These are phyloP conservation scores for Hypomecis punctinalis DNA, from an alignment of 2,888 invertebrate genomes.

Conservation along the genomic window DNA sequence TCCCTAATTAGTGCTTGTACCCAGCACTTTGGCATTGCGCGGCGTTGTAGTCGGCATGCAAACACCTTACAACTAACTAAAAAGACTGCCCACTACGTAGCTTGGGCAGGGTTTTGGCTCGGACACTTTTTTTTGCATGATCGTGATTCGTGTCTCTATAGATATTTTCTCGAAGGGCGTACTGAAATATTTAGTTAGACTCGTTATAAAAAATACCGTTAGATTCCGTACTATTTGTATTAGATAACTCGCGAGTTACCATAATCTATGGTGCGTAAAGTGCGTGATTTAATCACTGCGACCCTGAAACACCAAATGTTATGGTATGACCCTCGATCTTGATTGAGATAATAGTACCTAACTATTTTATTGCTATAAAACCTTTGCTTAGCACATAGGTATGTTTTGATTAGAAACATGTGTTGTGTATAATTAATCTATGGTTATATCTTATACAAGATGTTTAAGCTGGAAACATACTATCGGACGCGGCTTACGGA, in stretches of 20 bases:
- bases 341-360: conserved; percentile 11
- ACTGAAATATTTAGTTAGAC: too few species aligned
- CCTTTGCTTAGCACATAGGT: not conserved
- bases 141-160: too few species aligned
- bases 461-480: too few species aligned
- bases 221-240: not conserved
- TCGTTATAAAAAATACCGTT: not conserved
- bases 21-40: too few species aligned
- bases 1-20: too few species aligned
- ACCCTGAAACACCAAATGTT: conserved; percentile 6
- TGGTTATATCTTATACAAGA: not conserved
- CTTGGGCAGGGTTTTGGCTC: too few species aligned
- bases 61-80: too few species aligned
- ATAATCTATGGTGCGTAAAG: conserved; percentile 7
- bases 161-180: too few species aligned
- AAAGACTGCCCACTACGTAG: too few species aligned
- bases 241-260: conserved; percentile 3
- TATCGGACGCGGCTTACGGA: too few species aligned
- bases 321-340: not conserved
- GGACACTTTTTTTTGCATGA: too few species aligned
- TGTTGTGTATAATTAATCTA: not conserved
- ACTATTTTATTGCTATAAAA: not conserved
- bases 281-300: conserved; percentile 1
- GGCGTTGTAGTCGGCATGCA: too few species aligned
- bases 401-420: not conserved